phyloP scores from a whole-genome alignment of 2,113 vertebrate genomes.

The Alethe castanea region DNA sequence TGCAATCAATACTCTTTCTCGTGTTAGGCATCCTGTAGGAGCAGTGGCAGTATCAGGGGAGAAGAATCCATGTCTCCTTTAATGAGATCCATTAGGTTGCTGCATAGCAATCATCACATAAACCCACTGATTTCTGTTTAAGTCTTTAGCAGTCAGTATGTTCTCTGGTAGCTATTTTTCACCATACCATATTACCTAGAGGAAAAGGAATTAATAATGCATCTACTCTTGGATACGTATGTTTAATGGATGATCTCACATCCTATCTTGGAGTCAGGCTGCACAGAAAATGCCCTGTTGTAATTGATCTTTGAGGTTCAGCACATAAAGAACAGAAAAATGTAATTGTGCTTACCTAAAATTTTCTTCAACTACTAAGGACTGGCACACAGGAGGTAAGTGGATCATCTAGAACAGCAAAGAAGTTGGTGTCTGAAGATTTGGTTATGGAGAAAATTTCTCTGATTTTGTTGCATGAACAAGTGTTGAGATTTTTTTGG shows the following conservation, averaged over 20 bases:
- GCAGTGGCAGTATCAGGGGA: neutral
- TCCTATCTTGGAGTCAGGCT: conserved; percentile 6
- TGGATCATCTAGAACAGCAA: neutral
- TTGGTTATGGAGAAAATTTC: neutral
- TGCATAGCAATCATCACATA: conserved; percentile 20
- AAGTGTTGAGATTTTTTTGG: neutral
- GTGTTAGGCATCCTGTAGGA: neutral
- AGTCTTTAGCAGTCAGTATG: conserved; percentile 47
- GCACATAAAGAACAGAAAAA: conserved; percentile 7
- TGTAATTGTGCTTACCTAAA: neutral
- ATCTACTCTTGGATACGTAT: conserved; percentile 24
- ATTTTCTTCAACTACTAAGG: neutral
- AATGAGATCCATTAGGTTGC: neutral
- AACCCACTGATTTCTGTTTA: conserved; percentile 50
- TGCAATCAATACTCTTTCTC: neutral
- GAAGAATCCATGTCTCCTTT: neutral
- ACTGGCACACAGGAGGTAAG: neutral
- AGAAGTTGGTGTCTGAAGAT: neutral
- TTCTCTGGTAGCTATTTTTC: conserved; percentile 54
- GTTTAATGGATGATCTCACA: conserved; percentile 52
- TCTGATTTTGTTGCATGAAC: neutral
- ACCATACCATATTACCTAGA: conserved; percentile 37
- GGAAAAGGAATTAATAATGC: conserved; percentile 57
- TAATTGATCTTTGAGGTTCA: conserved; percentile 36
- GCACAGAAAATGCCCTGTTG: neutral